Evolutionary conservation across 2,888 invertebrate genomes (phyloP).

Genomic region (Mylabris sibirica): DNA sequence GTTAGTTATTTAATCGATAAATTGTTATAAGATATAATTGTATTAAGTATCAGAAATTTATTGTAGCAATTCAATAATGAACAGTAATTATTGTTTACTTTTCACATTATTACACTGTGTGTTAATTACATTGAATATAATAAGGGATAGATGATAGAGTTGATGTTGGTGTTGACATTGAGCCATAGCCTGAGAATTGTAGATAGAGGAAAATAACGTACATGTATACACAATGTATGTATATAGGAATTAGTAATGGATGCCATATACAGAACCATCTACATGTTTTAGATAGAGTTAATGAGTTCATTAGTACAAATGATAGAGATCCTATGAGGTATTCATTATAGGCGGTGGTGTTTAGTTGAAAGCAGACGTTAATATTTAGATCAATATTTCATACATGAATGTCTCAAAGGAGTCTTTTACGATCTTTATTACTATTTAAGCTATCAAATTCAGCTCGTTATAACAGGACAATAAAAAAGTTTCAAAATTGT

Average conservation of each 20-base stretch:
- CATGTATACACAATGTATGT: background rate
- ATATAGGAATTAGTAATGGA: background rate
- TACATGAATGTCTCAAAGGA: background rate
- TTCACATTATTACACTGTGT: slow-evolving; percentile 15
- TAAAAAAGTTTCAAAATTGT: too few relatives aligned
- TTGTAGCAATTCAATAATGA: slow-evolving; percentile 9
- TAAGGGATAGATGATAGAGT: background rate
- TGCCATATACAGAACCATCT: slow-evolving; percentile 23
- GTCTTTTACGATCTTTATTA: background rate
- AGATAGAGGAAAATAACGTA: slow-evolving; percentile 5
- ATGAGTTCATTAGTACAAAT: slow-evolving; percentile 42
- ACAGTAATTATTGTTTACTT: slow-evolving; percentile 1
- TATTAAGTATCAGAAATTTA: background rate
- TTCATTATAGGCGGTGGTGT: slow-evolving; percentile 20
- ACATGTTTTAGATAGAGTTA: slow-evolving; percentile 35
- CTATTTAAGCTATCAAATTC: background rate
- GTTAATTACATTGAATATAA: background rate
- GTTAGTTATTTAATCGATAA: background rate
- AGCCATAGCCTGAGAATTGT: background rate
- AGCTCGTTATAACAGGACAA: background rate
- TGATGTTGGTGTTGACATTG: slow-evolving; percentile 8
- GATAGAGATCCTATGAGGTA: slow-evolving; percentile 32
- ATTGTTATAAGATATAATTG: background rate
- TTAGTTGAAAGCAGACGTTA: slow-evolving; percentile 16
- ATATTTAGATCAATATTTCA: slow-evolving; percentile 24